These are phyloP conservation scores for Apis laboriosa DNA, from an alignment of 1,140 invertebrate genomes.

Conservation along the genomic window DNA sequence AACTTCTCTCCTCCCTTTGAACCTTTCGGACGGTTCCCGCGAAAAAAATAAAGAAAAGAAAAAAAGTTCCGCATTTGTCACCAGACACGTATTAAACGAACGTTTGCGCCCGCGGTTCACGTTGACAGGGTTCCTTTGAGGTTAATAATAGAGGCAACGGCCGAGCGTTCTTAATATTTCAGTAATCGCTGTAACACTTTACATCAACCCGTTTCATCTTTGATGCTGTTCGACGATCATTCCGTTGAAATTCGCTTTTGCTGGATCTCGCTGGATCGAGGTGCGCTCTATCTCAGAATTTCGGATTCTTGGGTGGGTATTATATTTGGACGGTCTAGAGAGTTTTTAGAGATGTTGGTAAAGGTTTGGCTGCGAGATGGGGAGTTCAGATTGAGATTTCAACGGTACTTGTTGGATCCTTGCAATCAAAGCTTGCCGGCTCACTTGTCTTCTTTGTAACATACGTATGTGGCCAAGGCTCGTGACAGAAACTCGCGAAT, in stretches of 20 bases:
- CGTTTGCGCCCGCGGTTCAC: conserved; percentile 17
- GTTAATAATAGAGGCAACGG: conserved; percentile 46
- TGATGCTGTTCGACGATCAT: conserved; percentile 3
- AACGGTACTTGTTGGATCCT: background rate
- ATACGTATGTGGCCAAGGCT: too few species aligned
- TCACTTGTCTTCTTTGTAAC: too few species aligned
- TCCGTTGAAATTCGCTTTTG: background rate
- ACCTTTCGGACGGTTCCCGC: background rate
- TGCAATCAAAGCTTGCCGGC: background rate
- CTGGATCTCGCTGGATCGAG: background rate
- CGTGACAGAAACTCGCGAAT: too few species aligned
- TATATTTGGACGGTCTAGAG: background rate
- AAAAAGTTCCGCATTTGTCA: conserved; percentile 14
- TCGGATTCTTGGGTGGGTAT: background rate
- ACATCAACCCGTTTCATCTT: conserved; percentile 12
- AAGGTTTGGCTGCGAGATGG: background rate
- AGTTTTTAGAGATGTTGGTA: background rate
- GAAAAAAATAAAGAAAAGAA: background rate
- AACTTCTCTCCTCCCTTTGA: conserved; percentile 5
- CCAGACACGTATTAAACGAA: background rate
- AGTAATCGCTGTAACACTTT: conserved; percentile 32
- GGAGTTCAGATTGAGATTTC: background rate
- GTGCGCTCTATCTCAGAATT: background rate
- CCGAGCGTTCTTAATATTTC: conserved; percentile 45
- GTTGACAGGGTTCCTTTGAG: conserved; percentile 49